Base-by-base conservation (phyloP, 2,888 invertebrate genomes). In the Hetaerina titia region DNA sequence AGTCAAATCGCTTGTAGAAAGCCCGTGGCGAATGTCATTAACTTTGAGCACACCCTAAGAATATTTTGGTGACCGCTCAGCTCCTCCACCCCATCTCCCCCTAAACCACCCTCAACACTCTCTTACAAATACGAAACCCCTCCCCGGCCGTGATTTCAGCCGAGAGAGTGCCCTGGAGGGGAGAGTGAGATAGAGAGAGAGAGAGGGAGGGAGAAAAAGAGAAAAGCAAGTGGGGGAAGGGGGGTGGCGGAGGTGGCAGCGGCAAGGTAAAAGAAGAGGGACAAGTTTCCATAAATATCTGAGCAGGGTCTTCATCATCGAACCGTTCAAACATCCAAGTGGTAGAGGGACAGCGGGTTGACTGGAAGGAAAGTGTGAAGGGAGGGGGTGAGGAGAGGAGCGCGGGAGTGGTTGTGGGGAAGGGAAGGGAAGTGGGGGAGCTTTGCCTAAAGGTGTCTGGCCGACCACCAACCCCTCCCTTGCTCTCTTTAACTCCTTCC, bases 221-320 rank as follows among this genome's bases (percentile, higher is more conserved):
- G 4, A 60, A 60, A 60, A 2, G 5, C 2, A 5, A 4, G 60
- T 60, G 60, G 60, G 60, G 60, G 17, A 19, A 15, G n/a, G n/a
- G 7, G 15, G 64, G 45, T 5, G 31, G 17, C 5, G 63, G 5
- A 19, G 64, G 63, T 15, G 63, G 45, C 7, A 22, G 60, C 45
- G 63, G 60, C 15, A 25, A 22, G 25, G 64, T 64, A 64, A 90
- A 90, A 69, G 92, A 74, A 69, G 92, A 64, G 69, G 56, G 56
- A 25, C 31, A 64, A 64, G 92, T 92, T 92, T 74, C 92, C 92
- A 92, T 92, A 64, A 92, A 92, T 92, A 92, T 60, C 74, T 92
- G 92, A 92, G 92, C 92, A 92, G 92, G 92, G 69, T 69, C 92
- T 92, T 92, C 92, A 92, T 92, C 92, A 92, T 92, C 92, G 92